A percentile compares a stretch with the other conserved stretches of the same genome.
Conservation (phyloP, 2,888 invertebrate genomes). For the Erpobdella octoculata region DNA sequence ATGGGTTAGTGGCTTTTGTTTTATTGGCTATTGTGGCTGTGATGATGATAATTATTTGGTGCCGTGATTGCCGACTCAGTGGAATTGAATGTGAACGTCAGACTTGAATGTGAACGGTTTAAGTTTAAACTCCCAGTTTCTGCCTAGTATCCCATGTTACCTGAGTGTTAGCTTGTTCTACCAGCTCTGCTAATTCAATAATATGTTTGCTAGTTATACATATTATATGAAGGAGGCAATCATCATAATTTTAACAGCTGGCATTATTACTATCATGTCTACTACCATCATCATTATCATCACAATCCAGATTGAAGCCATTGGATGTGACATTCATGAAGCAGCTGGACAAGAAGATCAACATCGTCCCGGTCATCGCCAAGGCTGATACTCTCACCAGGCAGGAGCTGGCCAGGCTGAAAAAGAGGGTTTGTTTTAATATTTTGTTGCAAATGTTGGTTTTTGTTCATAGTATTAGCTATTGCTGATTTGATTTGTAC, state of each 20-base stretch:
- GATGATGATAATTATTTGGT: not conserved
- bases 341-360: slow-evolving; percentile 51
- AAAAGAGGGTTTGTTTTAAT: slow-evolving; percentile 46
- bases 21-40: not conserved
- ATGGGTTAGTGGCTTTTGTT: slow-evolving; percentile 23
- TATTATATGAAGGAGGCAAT: not conserved
- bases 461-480: too few relatives aligned
- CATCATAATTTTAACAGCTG: not conserved
- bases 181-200: too few relatives aligned
- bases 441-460: too few relatives aligned
- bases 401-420: slow-evolving; percentile 46
- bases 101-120: too few relatives aligned
- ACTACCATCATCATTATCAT: not conserved
- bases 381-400: slow-evolving; percentile 53
- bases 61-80: too few relatives aligned
- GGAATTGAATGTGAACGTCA: not conserved
- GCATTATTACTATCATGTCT: not conserved
- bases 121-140: too few relatives aligned
- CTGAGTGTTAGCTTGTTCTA: not conserved
- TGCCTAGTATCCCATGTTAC: too few relatives aligned
- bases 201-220: not conserved
- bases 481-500: too few relatives aligned
- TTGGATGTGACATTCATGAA: slow-evolving; percentile 51
- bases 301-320: slow-evolving; percentile 46
- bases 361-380: slow-evolving; percentile 52